phyloP scores from a whole-genome alignment of 2,113 vertebrate species.

The Oenanthe melanoleuca region DNA sequence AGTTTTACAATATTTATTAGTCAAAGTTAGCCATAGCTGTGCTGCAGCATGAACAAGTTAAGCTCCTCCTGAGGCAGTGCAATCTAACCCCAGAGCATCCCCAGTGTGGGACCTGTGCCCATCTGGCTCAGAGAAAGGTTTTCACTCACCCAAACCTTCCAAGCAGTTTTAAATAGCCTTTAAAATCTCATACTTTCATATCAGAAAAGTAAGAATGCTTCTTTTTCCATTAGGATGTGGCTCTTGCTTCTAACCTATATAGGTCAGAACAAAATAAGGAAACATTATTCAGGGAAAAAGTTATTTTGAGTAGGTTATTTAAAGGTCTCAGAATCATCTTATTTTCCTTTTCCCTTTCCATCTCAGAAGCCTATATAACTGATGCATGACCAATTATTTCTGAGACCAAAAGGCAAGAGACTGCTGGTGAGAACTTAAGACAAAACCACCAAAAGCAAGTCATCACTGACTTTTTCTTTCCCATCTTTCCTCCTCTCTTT shows the following conservation, averaged over 20 bases:
- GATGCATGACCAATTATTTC: not conserved
- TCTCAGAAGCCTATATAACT: not conserved
- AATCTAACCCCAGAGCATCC: not conserved
- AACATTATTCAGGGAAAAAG: not conserved
- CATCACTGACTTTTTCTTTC: not conserved
- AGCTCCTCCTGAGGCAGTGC: not conserved
- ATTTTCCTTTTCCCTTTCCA: not conserved
- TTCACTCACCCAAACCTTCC: not conserved
- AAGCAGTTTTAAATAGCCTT: not conserved
- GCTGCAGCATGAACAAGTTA: not conserved
- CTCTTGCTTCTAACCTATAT: not conserved
- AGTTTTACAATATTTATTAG: not conserved
- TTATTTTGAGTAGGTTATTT: conserved; percentile 14
- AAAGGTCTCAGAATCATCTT: not conserved
- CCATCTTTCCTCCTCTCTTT: not conserved
- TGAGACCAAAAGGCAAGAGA: not conserved
- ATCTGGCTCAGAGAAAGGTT: fast-evolving
- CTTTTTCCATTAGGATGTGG: not conserved
- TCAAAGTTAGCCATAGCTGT: not conserved
- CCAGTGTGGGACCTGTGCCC: fast-evolving
- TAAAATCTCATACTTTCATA: not conserved
- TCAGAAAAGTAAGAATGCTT: not conserved
- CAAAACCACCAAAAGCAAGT: not conserved
- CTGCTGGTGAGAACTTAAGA: not conserved
- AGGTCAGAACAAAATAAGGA: not conserved